Evolutionary conservation across 2,797 vertebrate species (phyloP), one percentile per base, ranked within the genome.

Genomic region (Moxostoma hubbsi): DNA sequence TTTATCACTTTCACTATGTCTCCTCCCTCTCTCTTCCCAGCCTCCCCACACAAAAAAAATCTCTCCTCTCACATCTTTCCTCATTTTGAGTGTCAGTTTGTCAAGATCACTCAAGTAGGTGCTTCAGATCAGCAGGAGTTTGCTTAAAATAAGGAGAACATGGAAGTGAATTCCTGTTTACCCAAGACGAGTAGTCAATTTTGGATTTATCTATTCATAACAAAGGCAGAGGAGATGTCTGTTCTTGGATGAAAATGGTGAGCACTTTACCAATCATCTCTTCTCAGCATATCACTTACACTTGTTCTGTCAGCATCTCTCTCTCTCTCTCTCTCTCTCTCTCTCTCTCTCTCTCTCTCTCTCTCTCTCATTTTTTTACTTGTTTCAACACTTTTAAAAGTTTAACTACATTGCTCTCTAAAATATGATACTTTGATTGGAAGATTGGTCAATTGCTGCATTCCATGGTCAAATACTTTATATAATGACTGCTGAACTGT

Each of bases 191-290:
- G n/a, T 63, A 18, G 57, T 62, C 59, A 6, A 12, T 62, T 36
- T 36, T 77, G 54, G 75, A 77, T 77, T 77, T 53, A 61, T 77
- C 54, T 43, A 55, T 69, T 61, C 61, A 66, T 9, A 50, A 59
- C 7, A 24, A 61, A 43, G 55, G 18, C 59, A 69, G 9, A 12
- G 65, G 18, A 58, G 64, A 50, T 11, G 58, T 76, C 74, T 49
- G 74, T 49, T 36, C 58, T 58, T 59, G 65, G 54, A 77, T 77
- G 43, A 75, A 66, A 66, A 11, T 6, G 75, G 75, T 77, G 65
- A 77, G 75, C 13, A 61, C 47, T 50, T 76, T 74, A 59, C 59
- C 72, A 63, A 63, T 73, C 8, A 1, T 61, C 16, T 74, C 16
- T 16, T 51, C 13, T 77, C 18, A 68, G 54, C 36, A 55, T 51